A percentile compares a stretch with the other conserved stretches of the same genome.
Conservation (phyloP, 2,888 invertebrate species). For the Digitonthophagus gazella region DNA sequence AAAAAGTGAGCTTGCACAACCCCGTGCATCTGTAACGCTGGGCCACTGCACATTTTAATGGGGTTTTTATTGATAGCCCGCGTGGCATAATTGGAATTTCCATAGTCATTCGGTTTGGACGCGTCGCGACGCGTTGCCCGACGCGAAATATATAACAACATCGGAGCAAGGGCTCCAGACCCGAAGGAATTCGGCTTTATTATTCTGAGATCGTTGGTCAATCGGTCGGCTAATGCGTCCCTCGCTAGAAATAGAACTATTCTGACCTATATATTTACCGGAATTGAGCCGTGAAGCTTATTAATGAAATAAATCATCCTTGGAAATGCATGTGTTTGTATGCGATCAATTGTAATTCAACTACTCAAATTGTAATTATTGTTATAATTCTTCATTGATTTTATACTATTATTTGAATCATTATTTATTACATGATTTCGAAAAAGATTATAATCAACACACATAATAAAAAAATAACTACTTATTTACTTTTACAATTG, state of each 20-base stretch:
- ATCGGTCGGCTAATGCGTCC: neutral
- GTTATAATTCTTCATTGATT: no score
- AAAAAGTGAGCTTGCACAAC: neutral
- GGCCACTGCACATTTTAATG: slow-evolving; percentile 12
- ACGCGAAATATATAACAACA: neutral
- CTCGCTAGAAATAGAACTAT: neutral
- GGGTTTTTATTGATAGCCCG: slow-evolving; percentile 16
- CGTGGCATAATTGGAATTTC: slow-evolving; percentile 6
- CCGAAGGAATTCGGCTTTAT: neutral
- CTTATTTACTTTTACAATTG: no score
- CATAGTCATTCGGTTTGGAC: slow-evolving; percentile 8
- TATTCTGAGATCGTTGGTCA: neutral
- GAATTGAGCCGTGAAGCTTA: neutral
- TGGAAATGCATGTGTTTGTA: neutral
- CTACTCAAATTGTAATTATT: no score
- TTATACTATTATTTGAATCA: no score
- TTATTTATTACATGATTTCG: no score
- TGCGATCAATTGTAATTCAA: no score
- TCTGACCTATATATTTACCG: neutral
- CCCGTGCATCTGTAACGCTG: slow-evolving; percentile 1
- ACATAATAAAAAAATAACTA: no score
- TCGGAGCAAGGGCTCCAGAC: neutral
- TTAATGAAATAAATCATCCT: neutral
- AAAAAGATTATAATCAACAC: no score
- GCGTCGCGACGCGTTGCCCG: neutral